Percentiles rank a stretch among this genome's conserved stretches.
Evolutionary conservation across 2,888 invertebrate genomes (phyloP).

Genomic region (Deilephila porcellus): DNA sequence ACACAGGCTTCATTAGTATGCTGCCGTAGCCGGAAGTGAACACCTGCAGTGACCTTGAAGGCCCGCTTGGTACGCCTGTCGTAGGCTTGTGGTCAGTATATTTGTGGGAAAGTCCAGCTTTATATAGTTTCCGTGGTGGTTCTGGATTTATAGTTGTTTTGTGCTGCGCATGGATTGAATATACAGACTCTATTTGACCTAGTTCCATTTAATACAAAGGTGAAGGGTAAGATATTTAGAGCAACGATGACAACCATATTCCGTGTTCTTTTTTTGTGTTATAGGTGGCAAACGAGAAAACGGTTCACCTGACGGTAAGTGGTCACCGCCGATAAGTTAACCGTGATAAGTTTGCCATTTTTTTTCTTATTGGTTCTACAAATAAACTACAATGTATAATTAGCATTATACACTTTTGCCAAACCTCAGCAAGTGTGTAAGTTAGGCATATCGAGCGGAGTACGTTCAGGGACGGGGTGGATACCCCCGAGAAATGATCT

Average conservation of each 20-base stretch:
- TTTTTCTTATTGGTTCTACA: too few species aligned
- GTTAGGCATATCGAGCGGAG: too few species aligned
- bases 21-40: neutral
- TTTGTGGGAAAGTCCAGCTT: slow-evolving; percentile 19
- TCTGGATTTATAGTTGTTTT: neutral
- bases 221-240: neutral
- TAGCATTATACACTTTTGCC: too few species aligned
- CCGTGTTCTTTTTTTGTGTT: too few species aligned
- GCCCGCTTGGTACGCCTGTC: slow-evolving; percentile 7
- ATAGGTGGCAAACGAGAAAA: too few species aligned
- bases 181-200: slow-evolving; percentile 6
- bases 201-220: neutral
- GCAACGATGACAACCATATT: neutral
- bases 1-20: slow-evolving; percentile 20
- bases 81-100: slow-evolving; percentile 5
- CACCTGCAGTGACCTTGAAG: slow-evolving; percentile 10
- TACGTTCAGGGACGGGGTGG: too few species aligned
- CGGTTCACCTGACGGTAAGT: too few species aligned
- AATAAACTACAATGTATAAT: too few species aligned
- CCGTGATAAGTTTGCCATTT: too few species aligned
- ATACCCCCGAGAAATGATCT: too few species aligned
- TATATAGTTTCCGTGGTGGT: slow-evolving; percentile 14
- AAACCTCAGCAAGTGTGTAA: too few species aligned
- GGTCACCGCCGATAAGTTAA: too few species aligned
- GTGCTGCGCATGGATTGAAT: neutral